These are phyloP conservation scores for Ovis aries DNA, from an alignment of 2,113 vertebrate species.

Conservation along the genomic window DNA sequence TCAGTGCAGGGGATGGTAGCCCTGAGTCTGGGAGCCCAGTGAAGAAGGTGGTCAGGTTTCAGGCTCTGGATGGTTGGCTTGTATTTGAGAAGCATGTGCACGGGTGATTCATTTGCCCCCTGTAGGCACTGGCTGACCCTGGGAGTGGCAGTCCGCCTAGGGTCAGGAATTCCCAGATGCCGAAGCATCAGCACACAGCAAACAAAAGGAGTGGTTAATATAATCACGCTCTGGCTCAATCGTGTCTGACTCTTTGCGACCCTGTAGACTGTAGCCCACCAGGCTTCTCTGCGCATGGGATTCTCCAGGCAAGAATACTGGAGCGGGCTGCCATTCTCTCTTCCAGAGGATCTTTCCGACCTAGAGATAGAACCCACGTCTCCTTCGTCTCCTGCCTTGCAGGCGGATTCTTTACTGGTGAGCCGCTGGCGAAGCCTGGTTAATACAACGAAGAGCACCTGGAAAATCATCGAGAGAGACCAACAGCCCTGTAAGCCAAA, in stretches of 20 bases:
- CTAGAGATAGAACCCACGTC: neutral
- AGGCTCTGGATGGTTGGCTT: neutral
- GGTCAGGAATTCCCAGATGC: neutral
- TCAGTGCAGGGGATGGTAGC: neutral
- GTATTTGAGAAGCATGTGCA: neutral
- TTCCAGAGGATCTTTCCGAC: neutral
- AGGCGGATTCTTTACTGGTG: neutral
- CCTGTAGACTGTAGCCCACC: neutral
- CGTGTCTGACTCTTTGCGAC: neutral
- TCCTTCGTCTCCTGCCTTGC: neutral
- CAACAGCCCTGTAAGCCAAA: neutral
- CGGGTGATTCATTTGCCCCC: accelerated
- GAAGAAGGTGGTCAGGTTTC: neutral
- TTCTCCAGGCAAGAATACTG: neutral
- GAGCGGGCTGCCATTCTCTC: neutral
- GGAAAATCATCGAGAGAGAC: neutral
- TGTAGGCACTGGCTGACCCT: neutral
- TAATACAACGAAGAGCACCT: neutral
- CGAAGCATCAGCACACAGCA: too few species aligned
- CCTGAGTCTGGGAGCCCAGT: neutral
- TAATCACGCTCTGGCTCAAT: accelerated
- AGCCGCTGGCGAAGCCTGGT: neutral
- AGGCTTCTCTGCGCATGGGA: neutral
- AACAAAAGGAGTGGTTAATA: neutral
- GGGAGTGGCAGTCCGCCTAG: neutral